Percentiles rank a stretch among this genome's conserved stretches.
These are phyloP conservation scores for Pachyuromys duprasi DNA, from an alignment of 2,797 vertebrate species.

Conservation along the genomic window DNA sequence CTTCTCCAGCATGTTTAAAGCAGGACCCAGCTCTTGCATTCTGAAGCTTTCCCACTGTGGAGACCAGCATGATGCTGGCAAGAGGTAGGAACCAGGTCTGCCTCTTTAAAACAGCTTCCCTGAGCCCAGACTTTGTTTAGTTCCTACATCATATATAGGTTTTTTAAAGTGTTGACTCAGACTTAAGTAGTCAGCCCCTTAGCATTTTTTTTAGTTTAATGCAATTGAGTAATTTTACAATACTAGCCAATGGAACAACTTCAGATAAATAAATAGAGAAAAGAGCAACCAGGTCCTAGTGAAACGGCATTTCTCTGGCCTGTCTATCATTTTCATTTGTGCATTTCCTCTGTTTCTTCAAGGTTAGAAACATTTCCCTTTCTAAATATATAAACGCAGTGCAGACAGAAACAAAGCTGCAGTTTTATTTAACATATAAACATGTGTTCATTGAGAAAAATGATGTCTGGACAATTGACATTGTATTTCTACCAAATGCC, in stretches of 20 bases:
- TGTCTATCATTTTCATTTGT: background rate
- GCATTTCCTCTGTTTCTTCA: background rate
- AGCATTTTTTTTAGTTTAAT: slow-evolving; percentile 17
- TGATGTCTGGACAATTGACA: slow-evolving; percentile 77
- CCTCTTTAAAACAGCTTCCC: background rate
- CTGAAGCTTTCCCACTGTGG: background rate
- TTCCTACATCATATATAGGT: background rate
- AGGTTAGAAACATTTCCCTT: slow-evolving; percentile 28
- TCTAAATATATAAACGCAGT: background rate
- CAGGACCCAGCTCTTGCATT: background rate
- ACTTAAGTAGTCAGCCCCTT: background rate
- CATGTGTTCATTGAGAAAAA: slow-evolving; percentile 71
- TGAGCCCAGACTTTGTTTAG: background rate
- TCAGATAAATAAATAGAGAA: slow-evolving; percentile 27
- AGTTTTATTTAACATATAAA: slow-evolving; percentile 75
- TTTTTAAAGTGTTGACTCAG: slow-evolving; percentile 23
- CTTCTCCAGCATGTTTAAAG: too few relatives aligned
- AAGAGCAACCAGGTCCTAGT: slow-evolving; percentile 26
- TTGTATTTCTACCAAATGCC: slow-evolving; percentile 78
- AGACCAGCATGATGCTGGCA: too few relatives aligned
- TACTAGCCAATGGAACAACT: slow-evolving; percentile 43
- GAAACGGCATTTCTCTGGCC: background rate
- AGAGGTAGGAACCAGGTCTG: background rate
- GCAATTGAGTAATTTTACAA: slow-evolving; percentile 2
- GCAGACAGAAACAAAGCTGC: slow-evolving; percentile 39